Conservation (phyloP, 2,888 invertebrate genomes). For the Polyommatus icarus region DNA sequence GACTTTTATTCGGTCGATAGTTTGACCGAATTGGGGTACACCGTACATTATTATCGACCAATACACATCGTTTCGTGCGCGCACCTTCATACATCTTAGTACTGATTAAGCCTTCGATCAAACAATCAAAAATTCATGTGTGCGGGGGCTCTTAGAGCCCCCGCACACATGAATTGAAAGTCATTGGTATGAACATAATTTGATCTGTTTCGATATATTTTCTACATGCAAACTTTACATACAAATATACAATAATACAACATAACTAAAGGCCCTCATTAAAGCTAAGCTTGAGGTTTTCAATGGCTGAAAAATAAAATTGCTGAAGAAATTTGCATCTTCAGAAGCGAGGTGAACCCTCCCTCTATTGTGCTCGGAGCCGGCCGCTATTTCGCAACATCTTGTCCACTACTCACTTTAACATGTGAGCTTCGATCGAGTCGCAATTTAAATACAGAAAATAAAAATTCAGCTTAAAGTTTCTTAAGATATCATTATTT, state of each 20-base stretch:
- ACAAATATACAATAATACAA: constrained; percentile 30
- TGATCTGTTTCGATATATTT: too few relatives aligned
- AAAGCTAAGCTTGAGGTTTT: constrained; percentile 39
- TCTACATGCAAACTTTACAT: neutral
- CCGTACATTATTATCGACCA: too few relatives aligned
- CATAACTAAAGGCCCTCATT: constrained; percentile 34
- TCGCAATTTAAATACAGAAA: neutral
- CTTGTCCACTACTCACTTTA: constrained; percentile 49
- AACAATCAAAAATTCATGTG: too few relatives aligned
- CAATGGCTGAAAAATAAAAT: constrained; percentile 39
- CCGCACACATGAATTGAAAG: too few relatives aligned
- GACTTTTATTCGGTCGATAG: too few relatives aligned
- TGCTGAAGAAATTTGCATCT: constrained; percentile 37
- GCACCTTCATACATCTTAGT: too few relatives aligned
- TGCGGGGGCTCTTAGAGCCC: too few relatives aligned
- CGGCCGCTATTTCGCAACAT: constrained; percentile 57
- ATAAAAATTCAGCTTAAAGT: neutral
- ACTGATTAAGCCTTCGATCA: too few relatives aligned
- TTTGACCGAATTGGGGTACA: too few relatives aligned
- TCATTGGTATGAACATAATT: too few relatives aligned
- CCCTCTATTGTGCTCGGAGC: constrained; percentile 38
- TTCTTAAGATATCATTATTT: neutral
- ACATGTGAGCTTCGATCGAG: constrained; percentile 10
- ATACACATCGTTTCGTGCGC: too few relatives aligned
- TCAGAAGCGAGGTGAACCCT: constrained; percentile 37